These are phyloP conservation scores for Ptilodon capucinus DNA, from an alignment of 2,888 invertebrate species.

Conservation along the genomic window DNA sequence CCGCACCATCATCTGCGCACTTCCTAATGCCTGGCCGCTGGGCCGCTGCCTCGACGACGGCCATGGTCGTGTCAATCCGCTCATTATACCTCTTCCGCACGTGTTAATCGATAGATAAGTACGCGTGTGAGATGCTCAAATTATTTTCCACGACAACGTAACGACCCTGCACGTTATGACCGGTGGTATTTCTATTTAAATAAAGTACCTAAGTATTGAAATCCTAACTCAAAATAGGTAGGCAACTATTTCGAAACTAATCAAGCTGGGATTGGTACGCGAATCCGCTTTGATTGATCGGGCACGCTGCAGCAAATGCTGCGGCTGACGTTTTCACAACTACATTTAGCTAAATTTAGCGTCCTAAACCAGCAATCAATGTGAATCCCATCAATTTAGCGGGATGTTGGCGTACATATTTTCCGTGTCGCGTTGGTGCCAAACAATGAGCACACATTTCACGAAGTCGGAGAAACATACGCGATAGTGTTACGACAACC, in stretches of 20 bases:
- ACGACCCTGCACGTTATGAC: too few species aligned
- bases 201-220: background rate
- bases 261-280: slow-evolving; percentile 2
- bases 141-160: background rate
- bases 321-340: slow-evolving; percentile 30
- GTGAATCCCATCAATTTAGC: slow-evolving; percentile 52
- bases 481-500: slow-evolving; percentile 49
- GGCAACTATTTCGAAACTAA: background rate
- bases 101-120: slow-evolving; percentile 13
- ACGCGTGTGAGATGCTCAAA: background rate
- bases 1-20: slow-evolving; percentile 42
- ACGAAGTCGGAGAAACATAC: slow-evolving; percentile 29
- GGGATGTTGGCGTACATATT: slow-evolving; percentile 48
- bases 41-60: slow-evolving; percentile 30
- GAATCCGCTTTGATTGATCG: slow-evolving; percentile 22
- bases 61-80: slow-evolving; percentile 30
- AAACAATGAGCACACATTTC: slow-evolving; percentile 61
- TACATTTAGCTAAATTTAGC: slow-evolving; percentile 40
- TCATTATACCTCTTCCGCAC: slow-evolving; percentile 20
- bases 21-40: slow-evolving; percentile 46
- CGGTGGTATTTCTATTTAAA: too few species aligned
- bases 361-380: slow-evolving; percentile 38
- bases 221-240: background rate
- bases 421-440: slow-evolving; percentile 57
- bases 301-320: slow-evolving; percentile 28